Base-by-base conservation (phyloP, 2,113 vertebrate genomes). In the Serilophus lunatus region DNA sequence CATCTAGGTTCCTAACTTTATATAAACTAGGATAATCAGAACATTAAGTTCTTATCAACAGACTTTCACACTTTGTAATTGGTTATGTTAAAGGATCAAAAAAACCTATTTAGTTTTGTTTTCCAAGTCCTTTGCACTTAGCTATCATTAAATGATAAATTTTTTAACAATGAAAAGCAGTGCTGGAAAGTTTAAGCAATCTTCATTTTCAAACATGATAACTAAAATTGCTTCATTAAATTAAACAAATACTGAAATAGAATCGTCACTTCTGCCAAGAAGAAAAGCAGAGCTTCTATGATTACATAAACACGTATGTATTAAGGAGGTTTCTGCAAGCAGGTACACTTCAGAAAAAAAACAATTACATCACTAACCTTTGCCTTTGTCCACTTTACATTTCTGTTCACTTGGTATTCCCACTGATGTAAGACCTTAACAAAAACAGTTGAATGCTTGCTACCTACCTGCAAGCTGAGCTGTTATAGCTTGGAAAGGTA, bases 401-500 rank as follows among this genome's bases (percentile, higher is more conserved):
- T 63, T 65, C 72, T 59, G 22, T 49, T 71, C 5, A 31, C 33
- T 15, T 63, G 8, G 0, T 53, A 81, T 25, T 14, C 35, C 25
- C 42, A 60, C 24, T 20, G 33, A 81, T 4, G 7, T 20, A 57
- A 77, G 29, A n/a, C 15, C 77, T 47, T 1, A 23, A 72, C 26
- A 35, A 71, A 47, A 80, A 9, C 13, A 59, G 38, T 2, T 49
- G 47, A 31, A 77, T 44, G 42, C 28, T 50, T 64, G 42, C 28
- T 71, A 97, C 97, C 90, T 96, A 99, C 99, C 99, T 96, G 99
- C 98, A 72, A 99, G 98, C 59, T 99, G 98, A 80, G 99, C 98
- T 35, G 98, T 98, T 81, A 99, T 87, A 7, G 98, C 99, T 92
- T 99, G 99, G 97, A 99, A 99, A 2, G 99, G 99, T 14, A 99